Percentiles rank a stretch among this genome's conserved stretches.
These are phyloP conservation scores for Druceiella hillmani DNA, from an alignment of 2,888 invertebrate genomes.

Conservation along the genomic window DNA sequence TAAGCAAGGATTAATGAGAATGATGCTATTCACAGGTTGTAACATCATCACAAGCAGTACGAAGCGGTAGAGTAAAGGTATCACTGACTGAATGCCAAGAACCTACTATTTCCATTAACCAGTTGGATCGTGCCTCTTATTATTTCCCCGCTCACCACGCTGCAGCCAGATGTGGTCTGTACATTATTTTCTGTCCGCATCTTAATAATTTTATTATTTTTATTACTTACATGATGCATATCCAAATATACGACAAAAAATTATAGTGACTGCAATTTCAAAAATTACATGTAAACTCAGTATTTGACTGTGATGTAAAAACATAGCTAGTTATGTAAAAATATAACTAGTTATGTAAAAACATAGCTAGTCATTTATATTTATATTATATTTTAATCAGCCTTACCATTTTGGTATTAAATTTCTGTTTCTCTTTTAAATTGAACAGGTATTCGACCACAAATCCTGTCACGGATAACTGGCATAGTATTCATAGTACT, in stretches of 20 bases:
- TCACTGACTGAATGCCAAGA: constrained; percentile 45
- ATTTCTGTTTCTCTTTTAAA: background rate
- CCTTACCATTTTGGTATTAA: constrained; percentile 5
- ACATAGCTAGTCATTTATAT: constrained; percentile 1
- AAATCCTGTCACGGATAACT: constrained; percentile 79
- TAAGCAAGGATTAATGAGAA: too few relatives aligned
- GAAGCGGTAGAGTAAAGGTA: constrained; percentile 58
- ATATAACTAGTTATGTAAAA: too few relatives aligned
- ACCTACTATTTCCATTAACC: constrained; percentile 40
- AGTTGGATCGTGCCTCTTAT: constrained; percentile 30
- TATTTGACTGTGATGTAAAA: too few relatives aligned
- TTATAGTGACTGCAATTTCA: too few relatives aligned
- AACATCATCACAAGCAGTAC: constrained; percentile 45
- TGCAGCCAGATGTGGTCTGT: constrained; percentile 52
- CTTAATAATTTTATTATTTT: background rate
- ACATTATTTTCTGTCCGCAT: background rate
- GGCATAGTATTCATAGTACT: constrained; percentile 70
- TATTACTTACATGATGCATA: background rate
- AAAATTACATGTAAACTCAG: too few relatives aligned
- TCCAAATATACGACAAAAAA: too few relatives aligned
- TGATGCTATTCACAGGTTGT: constrained; percentile 41
- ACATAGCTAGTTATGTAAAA: too few relatives aligned
- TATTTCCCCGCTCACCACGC: constrained; percentile 54
- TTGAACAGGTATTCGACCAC: constrained; percentile 56
- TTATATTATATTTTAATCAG: background rate